Base-by-base conservation (phyloP, 2,888 invertebrate genomes). In the Hirtodrosophila alboralis region DNA sequence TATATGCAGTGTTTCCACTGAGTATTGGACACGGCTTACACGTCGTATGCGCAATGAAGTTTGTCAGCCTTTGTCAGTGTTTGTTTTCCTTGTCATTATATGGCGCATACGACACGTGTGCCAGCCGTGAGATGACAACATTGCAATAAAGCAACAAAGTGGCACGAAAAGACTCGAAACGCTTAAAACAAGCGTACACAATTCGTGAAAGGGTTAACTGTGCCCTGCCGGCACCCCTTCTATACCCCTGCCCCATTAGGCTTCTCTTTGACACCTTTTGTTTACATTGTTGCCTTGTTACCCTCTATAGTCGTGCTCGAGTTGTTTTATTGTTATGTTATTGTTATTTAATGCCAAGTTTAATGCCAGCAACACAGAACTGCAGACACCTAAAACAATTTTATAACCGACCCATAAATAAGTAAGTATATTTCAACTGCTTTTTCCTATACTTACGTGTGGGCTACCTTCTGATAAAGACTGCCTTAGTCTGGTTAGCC, bases 261-360 rank as follows among this genome's bases (percentile, higher is more conserved):
- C 1, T 14, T 16, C 6, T 5, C 16, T 5, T 10, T 34, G 10
- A 27, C 44, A 38, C 31, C 44, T 56, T 34, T 52, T 21, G 14
- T 21, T 43, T 13, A 21, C 59, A 27, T 48, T 43, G 51, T 61
- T 47, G 37, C 59, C 37, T 54, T 54, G 43, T 41, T 44, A 43
- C 6, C 51, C 10, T 33, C 51, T 36, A 33, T 27, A 43, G 66
- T 73, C 73, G 73, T 69, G 52, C 68, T 62, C 45, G 52, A 67
- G 62, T 57, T 61, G 59, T 60, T 84, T 86, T 80, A 79, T 84
- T 84, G 75, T 79, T 62, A 66, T 64, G 79, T 75, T 83, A 79
- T 85, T 85, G 84, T 79, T 85, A 85, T 85, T 79, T 85, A 79
- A 79, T 84, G 77, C 70, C 80, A 75, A 68, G 67, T 62, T 76